phyloP scores from a whole-genome alignment of 92 coral and sea anemone genomes.

The Bergia sp. region DNA sequence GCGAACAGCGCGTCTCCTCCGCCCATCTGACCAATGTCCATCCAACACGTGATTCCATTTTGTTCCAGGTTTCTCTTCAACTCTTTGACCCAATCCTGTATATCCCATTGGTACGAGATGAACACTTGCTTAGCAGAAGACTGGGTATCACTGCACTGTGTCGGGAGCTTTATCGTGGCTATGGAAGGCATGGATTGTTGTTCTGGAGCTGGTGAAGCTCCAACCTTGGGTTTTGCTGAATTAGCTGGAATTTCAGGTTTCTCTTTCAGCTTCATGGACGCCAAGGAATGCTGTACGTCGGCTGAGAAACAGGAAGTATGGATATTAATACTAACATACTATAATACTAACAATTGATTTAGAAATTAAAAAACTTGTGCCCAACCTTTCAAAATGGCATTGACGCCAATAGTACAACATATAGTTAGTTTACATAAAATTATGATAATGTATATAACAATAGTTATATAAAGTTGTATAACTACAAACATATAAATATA shows the following conservation, averaged over 20 bases:
- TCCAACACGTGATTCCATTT: constrained; percentile 80
- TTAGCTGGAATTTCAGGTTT: background rate
- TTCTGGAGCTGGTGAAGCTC: background rate
- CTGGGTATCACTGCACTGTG: background rate
- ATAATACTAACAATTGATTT: too few relatives aligned
- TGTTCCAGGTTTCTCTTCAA: constrained; percentile 63
- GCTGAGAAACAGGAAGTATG: background rate
- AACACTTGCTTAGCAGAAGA: constrained; percentile 58
- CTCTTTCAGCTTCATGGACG: background rate
- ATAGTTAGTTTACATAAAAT: too few relatives aligned
- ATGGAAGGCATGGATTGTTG: background rate
- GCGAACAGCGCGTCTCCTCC: constrained; percentile 88
- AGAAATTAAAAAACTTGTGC: too few relatives aligned
- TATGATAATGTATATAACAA: too few relatives aligned
- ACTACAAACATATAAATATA: too few relatives aligned
- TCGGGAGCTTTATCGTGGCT: background rate
- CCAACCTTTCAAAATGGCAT: too few relatives aligned
- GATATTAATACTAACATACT: too few relatives aligned
- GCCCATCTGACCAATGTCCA: constrained; percentile 93
- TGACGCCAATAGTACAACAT: too few relatives aligned
- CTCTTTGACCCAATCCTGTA: constrained; percentile 69
- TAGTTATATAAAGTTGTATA: too few relatives aligned
- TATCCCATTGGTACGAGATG: constrained; percentile 95
- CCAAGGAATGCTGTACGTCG: background rate
- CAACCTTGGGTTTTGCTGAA: background rate